Evolutionary conservation across 2,797 vertebrate species (phyloP), one percentile per base, ranked within the genome.

Genomic region (Liasis olivaceus): DNA sequence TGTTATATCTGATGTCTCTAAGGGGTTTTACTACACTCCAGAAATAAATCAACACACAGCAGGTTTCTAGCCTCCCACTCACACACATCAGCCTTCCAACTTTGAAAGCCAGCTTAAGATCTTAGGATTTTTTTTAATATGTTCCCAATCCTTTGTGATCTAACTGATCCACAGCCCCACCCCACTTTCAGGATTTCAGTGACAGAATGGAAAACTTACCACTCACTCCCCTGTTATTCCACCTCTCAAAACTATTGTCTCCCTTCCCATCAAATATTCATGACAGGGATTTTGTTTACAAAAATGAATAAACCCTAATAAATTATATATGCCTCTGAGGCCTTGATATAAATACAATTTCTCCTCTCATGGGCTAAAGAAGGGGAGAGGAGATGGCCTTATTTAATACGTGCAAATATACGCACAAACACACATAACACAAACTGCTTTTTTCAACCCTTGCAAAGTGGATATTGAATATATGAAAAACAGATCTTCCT

Each of bases 301-400:
- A 91, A 93, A 87, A 22, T 8, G 87, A 85, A 90, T 15, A 85
- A 93, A 87, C 51, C 87, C 77, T 64, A 81, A 7, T 47, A n/a
- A 91, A 87, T 26, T 9, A 26, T 72, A 91, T 88, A 60, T 88
- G 24, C 64, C 0, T 1, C 28, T 0, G 0, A 89, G 69, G 69
- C 92, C 85, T 84, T 93, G 85, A 88, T 93, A 91, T 88, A 90
- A 91, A 93, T 93, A 93, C 89, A 93, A 81, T 88, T 88, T 91
- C 85, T 36, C 69, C 62, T 91, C 66, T 56, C 86, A 63, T 26
- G n/a, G 81, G 90, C 87, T 85, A 86, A 4, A 85, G 42, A 31
- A 28, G 90, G 42, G 47, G 90, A n/a, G 17, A 81, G 93, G 47
- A 87, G 63, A 66, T 89, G 8, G 89, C 56, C 89, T 84, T 84